Percentiles rank a stretch among this genome's conserved stretches.
Evolutionary conservation across 35 echinoderm and acorn worm genomes (phyloP).

Genomic region (Diadema setosum): DNA sequence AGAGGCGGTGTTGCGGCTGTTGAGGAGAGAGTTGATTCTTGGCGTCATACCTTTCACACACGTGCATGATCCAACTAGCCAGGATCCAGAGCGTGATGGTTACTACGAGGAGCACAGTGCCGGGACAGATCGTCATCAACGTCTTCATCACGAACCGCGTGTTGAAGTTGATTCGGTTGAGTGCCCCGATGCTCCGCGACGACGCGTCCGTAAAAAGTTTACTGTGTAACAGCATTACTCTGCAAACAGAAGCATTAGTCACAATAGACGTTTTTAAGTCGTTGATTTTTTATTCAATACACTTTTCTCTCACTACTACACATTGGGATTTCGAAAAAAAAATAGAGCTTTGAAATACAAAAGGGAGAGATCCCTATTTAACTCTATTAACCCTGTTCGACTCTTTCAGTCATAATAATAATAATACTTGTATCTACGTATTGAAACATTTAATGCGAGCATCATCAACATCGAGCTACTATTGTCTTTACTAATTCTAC

Average conservation of each 20-base stretch:
- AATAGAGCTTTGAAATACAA: too few species aligned
- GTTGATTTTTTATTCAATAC: too few species aligned
- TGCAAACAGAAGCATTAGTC: background rate
- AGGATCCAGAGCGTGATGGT: conserved; percentile 99
- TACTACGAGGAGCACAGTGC: conserved; percentile 94
- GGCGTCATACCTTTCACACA: conserved; percentile 93
- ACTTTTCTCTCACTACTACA: too few species aligned
- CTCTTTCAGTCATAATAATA: too few species aligned
- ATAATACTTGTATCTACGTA: too few species aligned
- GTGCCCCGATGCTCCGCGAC: conserved; percentile 94
- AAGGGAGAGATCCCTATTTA: too few species aligned
- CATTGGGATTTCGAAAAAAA: too few species aligned
- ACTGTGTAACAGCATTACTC: conserved; percentile 99
- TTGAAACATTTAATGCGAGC: too few species aligned
- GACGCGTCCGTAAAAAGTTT: conserved; percentile 99
- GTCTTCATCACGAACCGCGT: conserved; percentile 98
- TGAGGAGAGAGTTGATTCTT: background rate
- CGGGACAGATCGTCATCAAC: conserved; percentile 99
- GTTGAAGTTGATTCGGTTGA: conserved; percentile 99
- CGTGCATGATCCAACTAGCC: conserved; percentile 98
- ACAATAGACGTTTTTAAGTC: too few species aligned
- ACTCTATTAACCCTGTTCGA: too few species aligned
- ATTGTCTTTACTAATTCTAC: too few species aligned
- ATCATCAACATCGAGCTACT: too few species aligned
- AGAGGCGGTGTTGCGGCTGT: background rate